These are phyloP conservation scores for Scartelaos histophorus DNA, from an alignment of 2,113 vertebrate genomes.

Conservation along the genomic window DNA sequence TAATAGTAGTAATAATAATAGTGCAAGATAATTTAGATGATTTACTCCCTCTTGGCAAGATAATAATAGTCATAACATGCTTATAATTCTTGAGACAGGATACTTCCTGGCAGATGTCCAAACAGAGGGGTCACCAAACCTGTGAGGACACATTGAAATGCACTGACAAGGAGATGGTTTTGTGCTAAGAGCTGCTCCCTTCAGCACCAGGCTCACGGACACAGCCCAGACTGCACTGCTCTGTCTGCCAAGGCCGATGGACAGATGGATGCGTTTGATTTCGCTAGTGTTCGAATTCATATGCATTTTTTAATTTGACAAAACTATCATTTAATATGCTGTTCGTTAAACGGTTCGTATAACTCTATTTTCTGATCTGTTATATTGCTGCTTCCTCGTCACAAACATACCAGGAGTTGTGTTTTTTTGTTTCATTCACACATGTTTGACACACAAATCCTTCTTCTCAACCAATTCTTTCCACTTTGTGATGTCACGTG, in stretches of 20 bases:
- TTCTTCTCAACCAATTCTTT: too few relatives aligned
- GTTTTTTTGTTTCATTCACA: too few relatives aligned
- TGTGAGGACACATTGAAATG: constrained; percentile 1
- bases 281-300: background rate
- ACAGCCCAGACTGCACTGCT: background rate
- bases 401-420: too few relatives aligned
- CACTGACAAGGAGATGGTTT: constrained; percentile 2
- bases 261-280: background rate
- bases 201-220: background rate
- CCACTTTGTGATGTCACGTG: too few relatives aligned
- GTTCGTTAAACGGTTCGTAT: too few relatives aligned
- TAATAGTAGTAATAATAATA: too few relatives aligned
- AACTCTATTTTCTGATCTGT: too few relatives aligned
- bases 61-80: background rate
- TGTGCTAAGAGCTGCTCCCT: background rate
- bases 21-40: too few relatives aligned
- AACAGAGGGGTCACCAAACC: background rate
- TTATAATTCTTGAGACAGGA: background rate
- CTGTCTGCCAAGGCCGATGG: background rate
- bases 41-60: background rate
- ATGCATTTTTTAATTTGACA: too few relatives aligned
- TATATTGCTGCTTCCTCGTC: too few relatives aligned
- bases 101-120: background rate
- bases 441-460: too few relatives aligned
- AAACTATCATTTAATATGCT: too few relatives aligned